Conservation (phyloP, 2,888 invertebrate genomes). For the Morpho helenor region DNA sequence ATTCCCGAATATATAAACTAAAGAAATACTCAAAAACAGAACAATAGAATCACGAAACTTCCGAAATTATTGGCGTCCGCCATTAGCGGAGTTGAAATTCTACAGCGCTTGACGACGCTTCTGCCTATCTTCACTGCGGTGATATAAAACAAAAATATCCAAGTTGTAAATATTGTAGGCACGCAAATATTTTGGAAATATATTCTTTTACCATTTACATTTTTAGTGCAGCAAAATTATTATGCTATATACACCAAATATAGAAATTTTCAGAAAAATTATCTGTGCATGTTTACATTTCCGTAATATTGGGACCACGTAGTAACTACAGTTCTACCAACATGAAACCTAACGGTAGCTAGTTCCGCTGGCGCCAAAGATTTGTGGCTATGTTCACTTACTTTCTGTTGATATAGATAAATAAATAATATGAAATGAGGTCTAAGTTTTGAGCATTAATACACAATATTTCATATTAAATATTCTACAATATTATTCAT, state of each 20-base stretch:
- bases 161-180: constrained; percentile 26
- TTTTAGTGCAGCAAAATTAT: constrained; percentile 27
- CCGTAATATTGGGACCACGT: constrained; percentile 72
- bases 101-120: constrained; percentile 75
- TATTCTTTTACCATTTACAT: constrained; percentile 25
- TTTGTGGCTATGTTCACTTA: constrained; percentile 22
- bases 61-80: constrained; percentile 79
- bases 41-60: constrained; percentile 78
- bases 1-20: constrained; percentile 54
- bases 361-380: constrained; percentile 58
- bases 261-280: constrained; percentile 45
- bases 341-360: constrained; percentile 39
- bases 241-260: constrained; percentile 33
- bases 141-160: constrained; percentile 54
- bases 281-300: constrained; percentile 73
- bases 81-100: constrained; percentile 76
- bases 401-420: no score
- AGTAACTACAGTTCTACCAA: constrained; percentile 66
- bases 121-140: constrained; percentile 75
- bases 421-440: no score
- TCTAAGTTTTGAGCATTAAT: no score
- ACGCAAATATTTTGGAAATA: constrained; percentile 20
- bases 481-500: no score
- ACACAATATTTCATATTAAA: no score
- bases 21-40: constrained; percentile 64